These are phyloP conservation scores for Lasioglossum calceatum DNA, from an alignment of 2,888 invertebrate genomes.

Conservation along the genomic window DNA sequence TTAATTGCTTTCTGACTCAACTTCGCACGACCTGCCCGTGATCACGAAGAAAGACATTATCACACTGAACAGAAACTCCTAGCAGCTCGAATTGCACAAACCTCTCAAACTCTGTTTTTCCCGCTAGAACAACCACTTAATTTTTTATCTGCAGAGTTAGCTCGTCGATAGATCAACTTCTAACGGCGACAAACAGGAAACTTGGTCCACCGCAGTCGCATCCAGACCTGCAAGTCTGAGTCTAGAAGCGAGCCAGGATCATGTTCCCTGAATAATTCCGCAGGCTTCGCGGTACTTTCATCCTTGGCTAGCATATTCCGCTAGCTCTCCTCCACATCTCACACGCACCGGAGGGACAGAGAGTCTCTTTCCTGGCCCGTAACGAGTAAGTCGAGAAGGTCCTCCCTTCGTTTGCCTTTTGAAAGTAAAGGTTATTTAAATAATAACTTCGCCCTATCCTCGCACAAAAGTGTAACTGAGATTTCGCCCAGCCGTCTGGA, in stretches of 20 bases:
- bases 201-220: background rate
- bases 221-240: too few species aligned
- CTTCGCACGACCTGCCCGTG: background rate
- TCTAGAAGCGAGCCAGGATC: background rate
- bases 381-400: slow-evolving; percentile 46
- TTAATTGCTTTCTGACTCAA: background rate
- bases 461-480: slow-evolving; percentile 59
- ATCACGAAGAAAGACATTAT: background rate
- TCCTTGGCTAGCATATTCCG: background rate
- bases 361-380: slow-evolving; percentile 19
- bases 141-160: background rate
- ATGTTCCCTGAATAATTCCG: background rate
- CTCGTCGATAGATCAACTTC: background rate
- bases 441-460: slow-evolving; percentile 53
- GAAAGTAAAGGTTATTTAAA: slow-evolving; percentile 60
- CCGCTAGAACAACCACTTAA: background rate
- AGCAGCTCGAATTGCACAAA: background rate
- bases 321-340: background rate
- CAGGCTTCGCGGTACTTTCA: background rate
- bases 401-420: slow-evolving; percentile 48
- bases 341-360: slow-evolving; percentile 7
- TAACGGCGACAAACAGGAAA: background rate
- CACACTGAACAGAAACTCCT: background rate
- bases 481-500: slow-evolving; percentile 54
- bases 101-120: background rate